These are phyloP conservation scores for Thryonomys swinderianus DNA, from an alignment of 2,113 vertebrate species.

Conservation along the genomic window DNA sequence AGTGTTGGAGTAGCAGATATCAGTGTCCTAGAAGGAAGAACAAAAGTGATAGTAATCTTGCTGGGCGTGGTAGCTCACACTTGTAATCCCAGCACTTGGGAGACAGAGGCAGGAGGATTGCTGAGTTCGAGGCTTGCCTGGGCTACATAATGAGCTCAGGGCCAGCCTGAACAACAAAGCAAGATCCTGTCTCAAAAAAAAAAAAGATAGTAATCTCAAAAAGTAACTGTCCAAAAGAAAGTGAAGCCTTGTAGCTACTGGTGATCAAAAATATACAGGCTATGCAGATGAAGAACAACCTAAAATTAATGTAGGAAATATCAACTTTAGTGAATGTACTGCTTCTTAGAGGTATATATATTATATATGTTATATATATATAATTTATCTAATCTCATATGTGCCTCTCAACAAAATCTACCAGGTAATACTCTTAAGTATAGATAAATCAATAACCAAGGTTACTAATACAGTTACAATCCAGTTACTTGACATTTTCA, in stretches of 20 bases:
- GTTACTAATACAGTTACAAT: neutral
- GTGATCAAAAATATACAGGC: neutral
- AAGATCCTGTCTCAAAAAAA: too few relatives aligned
- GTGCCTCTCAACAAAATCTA: neutral
- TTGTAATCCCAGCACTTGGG: too few relatives aligned
- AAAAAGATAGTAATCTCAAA: neutral
- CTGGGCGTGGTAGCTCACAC: too few relatives aligned
- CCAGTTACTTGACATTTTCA: neutral
- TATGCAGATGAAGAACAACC: neutral
- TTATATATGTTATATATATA: neutral
- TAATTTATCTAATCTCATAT: neutral
- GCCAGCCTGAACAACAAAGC: too few relatives aligned
- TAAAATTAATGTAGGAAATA: slow-evolving; percentile 50
- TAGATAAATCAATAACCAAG: slow-evolving; percentile 4
- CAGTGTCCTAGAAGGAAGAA: neutral
- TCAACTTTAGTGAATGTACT: neutral
- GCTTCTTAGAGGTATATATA: slow-evolving; percentile 26
- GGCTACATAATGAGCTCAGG: too few relatives aligned
- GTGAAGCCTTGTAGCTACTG: neutral
- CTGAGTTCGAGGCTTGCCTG: too few relatives aligned
- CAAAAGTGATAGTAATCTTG: neutral
- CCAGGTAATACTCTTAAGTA: neutral
- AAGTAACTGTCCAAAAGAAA: neutral
- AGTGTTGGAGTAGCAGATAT: neutral
- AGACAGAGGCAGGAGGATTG: too few relatives aligned